Percentiles rank a stretch among this genome's conserved stretches.
Conservation (phyloP, 2,113 vertebrate species). For the Channa argus region DNA sequence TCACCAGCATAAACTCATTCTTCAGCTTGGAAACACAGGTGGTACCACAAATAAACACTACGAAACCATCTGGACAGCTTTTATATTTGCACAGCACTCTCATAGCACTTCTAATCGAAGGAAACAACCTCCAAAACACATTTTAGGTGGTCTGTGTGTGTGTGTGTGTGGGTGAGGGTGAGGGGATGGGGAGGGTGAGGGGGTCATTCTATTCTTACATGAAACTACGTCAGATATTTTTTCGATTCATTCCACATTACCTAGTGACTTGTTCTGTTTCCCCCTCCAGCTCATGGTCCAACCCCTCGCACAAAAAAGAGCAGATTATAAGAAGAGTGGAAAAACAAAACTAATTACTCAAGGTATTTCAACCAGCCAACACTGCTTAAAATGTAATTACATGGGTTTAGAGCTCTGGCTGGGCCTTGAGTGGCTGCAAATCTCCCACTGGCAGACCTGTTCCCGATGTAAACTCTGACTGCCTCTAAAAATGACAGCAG, state of each 20-base stretch:
- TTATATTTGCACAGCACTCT: slow-evolving; percentile 74
- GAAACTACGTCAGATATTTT: slow-evolving; percentile 62
- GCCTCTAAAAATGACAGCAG: slow-evolving; percentile 45
- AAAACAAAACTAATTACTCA: slow-evolving; percentile 80
- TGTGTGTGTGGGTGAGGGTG: slow-evolving; percentile 32
- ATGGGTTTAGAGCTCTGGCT: slow-evolving; percentile 72
- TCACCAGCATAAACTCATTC: slow-evolving; percentile 63
- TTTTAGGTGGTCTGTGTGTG: slow-evolving; percentile 74
- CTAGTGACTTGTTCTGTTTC: slow-evolving; percentile 48
- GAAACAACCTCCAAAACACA: slow-evolving; percentile 77
- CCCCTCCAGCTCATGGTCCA: slow-evolving; percentile 50
- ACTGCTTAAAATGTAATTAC: slow-evolving; percentile 81
- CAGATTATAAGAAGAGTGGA: slow-evolving; percentile 79
- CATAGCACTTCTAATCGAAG: slow-evolving; percentile 79
- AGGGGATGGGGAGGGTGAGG: slow-evolving; percentile 4
- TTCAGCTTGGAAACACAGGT: slow-evolving; percentile 78
- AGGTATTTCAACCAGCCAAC: slow-evolving; percentile 78
- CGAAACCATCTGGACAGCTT: slow-evolving; percentile 74
- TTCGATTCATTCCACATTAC: slow-evolving; percentile 68
- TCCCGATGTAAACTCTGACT: slow-evolving; percentile 42
- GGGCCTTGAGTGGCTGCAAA: slow-evolving; percentile 62
- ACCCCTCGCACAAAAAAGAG: slow-evolving; percentile 64
- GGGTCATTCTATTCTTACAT: slow-evolving; percentile 70
- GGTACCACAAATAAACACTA: slow-evolving; percentile 80
- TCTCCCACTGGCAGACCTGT: slow-evolving; percentile 61